Percentiles rank a stretch among this genome's conserved stretches.
Evolutionary conservation across 2,113 vertebrate species (phyloP).

Genomic region (Otus sunia): DNA sequence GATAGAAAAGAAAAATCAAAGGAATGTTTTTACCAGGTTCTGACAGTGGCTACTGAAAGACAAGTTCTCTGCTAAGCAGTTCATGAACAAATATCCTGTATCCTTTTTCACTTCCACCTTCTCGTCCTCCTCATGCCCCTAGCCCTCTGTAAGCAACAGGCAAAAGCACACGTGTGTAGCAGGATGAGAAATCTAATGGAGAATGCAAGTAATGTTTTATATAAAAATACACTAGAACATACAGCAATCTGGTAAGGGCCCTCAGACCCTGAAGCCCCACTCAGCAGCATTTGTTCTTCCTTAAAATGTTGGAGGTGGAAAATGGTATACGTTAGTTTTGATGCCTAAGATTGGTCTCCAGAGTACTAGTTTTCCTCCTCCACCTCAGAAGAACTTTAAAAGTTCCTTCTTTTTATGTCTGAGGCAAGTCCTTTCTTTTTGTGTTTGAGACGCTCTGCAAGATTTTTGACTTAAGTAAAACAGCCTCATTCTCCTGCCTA

Average conservation of each 20-base stretch:
- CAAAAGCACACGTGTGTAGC: background rate
- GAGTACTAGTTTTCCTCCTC: background rate
- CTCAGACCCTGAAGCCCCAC: background rate
- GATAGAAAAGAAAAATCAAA: constrained; percentile 18
- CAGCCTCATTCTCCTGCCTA: background rate
- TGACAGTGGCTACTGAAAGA: background rate
- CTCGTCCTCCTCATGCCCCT: background rate
- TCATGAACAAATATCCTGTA: background rate
- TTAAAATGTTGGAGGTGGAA: background rate
- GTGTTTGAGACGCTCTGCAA: background rate
- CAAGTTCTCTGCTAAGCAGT: background rate
- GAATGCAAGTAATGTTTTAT: background rate
- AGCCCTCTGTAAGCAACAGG: background rate
- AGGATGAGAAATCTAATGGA: background rate
- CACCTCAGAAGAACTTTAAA: background rate
- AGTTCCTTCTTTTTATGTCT: background rate
- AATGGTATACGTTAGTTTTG: background rate
- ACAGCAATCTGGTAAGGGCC: background rate
- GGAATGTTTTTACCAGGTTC: background rate
- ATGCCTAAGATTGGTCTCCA: background rate
- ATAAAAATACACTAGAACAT: background rate
- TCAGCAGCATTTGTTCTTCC: background rate
- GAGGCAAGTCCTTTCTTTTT: background rate
- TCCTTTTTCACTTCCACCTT: background rate
- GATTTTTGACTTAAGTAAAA: background rate